Conservation (phyloP, 2,797 vertebrate genomes). For the Protonibea diacanthus region DNA sequence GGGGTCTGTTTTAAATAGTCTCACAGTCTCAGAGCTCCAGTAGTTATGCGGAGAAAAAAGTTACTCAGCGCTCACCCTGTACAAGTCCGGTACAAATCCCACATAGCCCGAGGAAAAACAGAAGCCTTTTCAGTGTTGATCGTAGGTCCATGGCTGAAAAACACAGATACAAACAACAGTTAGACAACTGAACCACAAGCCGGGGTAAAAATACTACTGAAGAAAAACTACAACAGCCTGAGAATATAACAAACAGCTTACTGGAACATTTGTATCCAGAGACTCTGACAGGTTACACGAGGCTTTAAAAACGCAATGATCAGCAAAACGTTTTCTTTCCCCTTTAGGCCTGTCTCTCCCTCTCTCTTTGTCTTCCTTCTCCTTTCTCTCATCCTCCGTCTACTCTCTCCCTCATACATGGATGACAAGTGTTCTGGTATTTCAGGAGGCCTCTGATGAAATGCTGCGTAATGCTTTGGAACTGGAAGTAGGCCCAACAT, state of each 20-base stretch:
- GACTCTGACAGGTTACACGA: background rate
- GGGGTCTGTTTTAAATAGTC: background rate
- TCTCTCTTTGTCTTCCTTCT: background rate
- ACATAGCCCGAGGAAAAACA: constrained; percentile 38
- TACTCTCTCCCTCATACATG: background rate
- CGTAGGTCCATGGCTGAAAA: constrained; percentile 63
- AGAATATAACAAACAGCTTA: constrained; percentile 9
- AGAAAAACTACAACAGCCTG: background rate
- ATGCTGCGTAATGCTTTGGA: constrained; percentile 13
- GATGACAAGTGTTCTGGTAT: constrained; percentile 20
- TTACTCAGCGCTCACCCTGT: constrained; percentile 46
- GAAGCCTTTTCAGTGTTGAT: constrained; percentile 14
- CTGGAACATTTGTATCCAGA: constrained; percentile 7
- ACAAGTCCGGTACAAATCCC: constrained; percentile 24
- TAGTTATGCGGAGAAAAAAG: background rate
- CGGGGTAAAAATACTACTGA: background rate
- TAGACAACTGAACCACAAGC: background rate
- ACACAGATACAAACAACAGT: constrained; percentile 12
- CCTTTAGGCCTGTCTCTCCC: background rate
- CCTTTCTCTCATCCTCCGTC: background rate
- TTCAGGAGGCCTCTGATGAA: constrained; percentile 16
- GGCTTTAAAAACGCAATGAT: background rate
- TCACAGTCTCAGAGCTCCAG: background rate
- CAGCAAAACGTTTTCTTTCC: constrained; percentile 15
- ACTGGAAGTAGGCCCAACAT: constrained; percentile 13